Evolutionary conservation across 1,140 invertebrate species (phyloP), one percentile per base, ranked within the genome.

Genomic region (Acromyrmex charruanus): DNA sequence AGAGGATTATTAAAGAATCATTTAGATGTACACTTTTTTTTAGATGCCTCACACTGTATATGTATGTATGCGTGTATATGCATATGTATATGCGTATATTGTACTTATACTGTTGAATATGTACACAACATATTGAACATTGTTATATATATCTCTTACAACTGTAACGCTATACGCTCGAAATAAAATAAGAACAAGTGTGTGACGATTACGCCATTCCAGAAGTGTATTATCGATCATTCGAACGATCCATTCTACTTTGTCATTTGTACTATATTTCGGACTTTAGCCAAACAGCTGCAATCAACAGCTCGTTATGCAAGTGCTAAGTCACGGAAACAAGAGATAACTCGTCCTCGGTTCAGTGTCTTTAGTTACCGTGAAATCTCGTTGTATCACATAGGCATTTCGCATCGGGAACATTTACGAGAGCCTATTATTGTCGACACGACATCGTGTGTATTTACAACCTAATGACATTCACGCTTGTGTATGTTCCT

Each of bases 101-200:
- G 74, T 90, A 90, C 85, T 90, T 77, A 90, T 88, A 88, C 74
- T 90, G 69, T 88, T 90, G 63, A 90, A 86, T 58, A 31, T 90
- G 63, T 90, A 79, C 58, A 82, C 80, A 87, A 82, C 55, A 75
- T 21, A 75, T 21, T 82, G 44, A 90, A 90, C 59, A 61, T 88
- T 90, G 87, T 91, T 90, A 87, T 86, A 89, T 69, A 89, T 81
- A 63, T 81, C 63, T 87, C 89, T 87, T 90, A 90, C 89, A 89
- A 84, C 69, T 58, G 65, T 89, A 88, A 82, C 71, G 77, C 88
- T 84, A 88, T 81, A 84, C 55, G 28, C 18, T 75, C 39, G 68
- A 74, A 84, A 84, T 84, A 84, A 84, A 82, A 14, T 74, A 55
- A 44, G n/a, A 81, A 59, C 14, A 81, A 39, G 49, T 51, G 25